These are phyloP conservation scores for Synaphobranchus kaupii DNA, from an alignment of 2,797 vertebrate species.

Conservation along the genomic window DNA sequence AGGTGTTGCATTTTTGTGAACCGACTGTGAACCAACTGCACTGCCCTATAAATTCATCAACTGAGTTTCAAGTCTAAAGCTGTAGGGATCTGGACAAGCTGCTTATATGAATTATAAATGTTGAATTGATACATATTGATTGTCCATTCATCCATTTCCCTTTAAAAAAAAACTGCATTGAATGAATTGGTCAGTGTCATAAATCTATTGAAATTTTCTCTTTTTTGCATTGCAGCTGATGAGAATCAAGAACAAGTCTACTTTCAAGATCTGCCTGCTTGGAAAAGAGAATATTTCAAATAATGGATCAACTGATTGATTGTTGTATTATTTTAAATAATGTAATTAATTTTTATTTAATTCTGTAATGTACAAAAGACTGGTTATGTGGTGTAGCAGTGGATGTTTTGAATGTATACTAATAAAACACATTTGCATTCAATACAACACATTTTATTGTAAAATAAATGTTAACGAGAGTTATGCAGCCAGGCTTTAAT, in stretches of 20 bases:
- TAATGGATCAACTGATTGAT: slow-evolving; percentile 16
- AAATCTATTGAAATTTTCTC: slow-evolving; percentile 14
- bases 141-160: background rate
- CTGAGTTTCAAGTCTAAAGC: background rate
- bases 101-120: background rate
- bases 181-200: background rate
- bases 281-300: slow-evolving; percentile 77
- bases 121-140: background rate
- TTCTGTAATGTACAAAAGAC: slow-evolving; percentile 21
- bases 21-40: background rate
- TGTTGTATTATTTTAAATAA: slow-evolving; percentile 20
- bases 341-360: slow-evolving; percentile 29
- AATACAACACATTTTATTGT: slow-evolving; percentile 30
- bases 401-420: slow-evolving; percentile 39
- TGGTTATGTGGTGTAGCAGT: slow-evolving; percentile 52
- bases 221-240: slow-evolving; percentile 55
- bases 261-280: slow-evolving; percentile 71
- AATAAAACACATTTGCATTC: slow-evolving; percentile 41
- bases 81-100: background rate
- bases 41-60: background rate
- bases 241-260: slow-evolving; percentile 68
- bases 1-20: background rate
- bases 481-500: background rate
- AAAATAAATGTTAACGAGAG: slow-evolving; percentile 21
- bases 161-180: background rate